Conservation (phyloP, 1,140 invertebrate species). For the Lithobius niger region DNA sequence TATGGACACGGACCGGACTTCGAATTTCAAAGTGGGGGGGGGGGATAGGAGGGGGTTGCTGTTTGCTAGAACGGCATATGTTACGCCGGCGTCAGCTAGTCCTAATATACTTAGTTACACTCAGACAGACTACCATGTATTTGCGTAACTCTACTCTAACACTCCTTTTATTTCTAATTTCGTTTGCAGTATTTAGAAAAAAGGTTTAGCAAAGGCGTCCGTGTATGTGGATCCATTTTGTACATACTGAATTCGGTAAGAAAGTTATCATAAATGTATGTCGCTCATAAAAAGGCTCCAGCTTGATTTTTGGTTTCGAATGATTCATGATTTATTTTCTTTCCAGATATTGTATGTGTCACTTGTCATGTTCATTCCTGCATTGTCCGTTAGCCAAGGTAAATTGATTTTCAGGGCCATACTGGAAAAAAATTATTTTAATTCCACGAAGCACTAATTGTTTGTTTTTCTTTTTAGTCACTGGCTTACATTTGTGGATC, state of each 20-base stretch:
- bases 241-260: slow-evolving; percentile 64
- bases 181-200: slow-evolving; percentile 58
- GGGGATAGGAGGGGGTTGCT: no score
- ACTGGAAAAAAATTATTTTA: background rate
- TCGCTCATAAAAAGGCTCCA: background rate
- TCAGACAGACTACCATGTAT: no score
- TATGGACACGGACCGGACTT: no score
- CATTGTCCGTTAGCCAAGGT: slow-evolving; percentile 13
- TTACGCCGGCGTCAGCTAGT: no score
- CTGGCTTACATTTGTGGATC: background rate
- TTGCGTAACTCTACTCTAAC: background rate
- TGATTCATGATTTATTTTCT: background rate
- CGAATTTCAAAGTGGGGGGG: no score
- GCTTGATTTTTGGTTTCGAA: background rate
- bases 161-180: background rate
- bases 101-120: no score
- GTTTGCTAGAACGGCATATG: no score
- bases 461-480: background rate
- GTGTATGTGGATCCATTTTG: slow-evolving; percentile 52
- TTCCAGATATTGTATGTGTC: slow-evolving; percentile 11
- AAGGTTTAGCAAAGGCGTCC: slow-evolving; percentile 52
- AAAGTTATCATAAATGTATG: background rate
- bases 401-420: background rate
- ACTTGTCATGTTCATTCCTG: slow-evolving; percentile 10
- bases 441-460: background rate